Base-by-base conservation (phyloP, 2,113 vertebrate species). In the Cebus imitator region DNA sequence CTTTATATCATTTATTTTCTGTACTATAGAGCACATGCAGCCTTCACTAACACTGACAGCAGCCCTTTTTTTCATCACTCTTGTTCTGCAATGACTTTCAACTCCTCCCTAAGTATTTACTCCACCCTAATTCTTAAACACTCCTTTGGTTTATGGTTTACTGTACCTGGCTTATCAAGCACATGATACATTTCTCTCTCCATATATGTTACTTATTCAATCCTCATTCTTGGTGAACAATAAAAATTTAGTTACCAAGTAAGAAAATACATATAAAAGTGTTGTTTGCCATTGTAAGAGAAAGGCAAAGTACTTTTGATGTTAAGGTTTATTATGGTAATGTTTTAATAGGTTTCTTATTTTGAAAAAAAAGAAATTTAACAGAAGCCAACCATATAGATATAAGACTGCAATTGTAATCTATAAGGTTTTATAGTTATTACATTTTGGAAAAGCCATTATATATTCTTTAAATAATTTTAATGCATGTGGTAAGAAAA, bases 11-110 rank as follows among this genome's bases (percentile, higher is more conserved):
- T 61, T 84, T 55, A 37, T 86, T 86, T 75, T 81, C 58, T 84
- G 5, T 18, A 40, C 3, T 23, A 3, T n/a, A 4, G 5, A 58
- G 23, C 13, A 43, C 0, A 0, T 18, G 8, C 7, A 25, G n/a
- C 1, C 58, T 48, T 72, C 6, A n/a, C 32, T 37, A 1, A 64
- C 30, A 30, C 30, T 18, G 50, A 48, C 35, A 76, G 2, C 0
- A 4, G 17, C 14, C 6, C 81, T 45, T 87, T 55, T 45, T 27
- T 21, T 93, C 21, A 25, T 64, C 3, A 80, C 1, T 30, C 30
- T 50, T 6, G 14, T 70, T 66, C 3, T 4, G 43, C 43, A 32
- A 4, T 58, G 45, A 32, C 21, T 75, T 72, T 35, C 4, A 35
- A 2, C 68, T 80, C 55, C 35, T 12, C 32, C 11, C 4, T 18